A percentile compares a stretch with the other conserved stretches of the same genome.
Evolutionary conservation across 2,797 vertebrate genomes (phyloP).

Genomic region (Phaenicophaeus curvirostris): DNA sequence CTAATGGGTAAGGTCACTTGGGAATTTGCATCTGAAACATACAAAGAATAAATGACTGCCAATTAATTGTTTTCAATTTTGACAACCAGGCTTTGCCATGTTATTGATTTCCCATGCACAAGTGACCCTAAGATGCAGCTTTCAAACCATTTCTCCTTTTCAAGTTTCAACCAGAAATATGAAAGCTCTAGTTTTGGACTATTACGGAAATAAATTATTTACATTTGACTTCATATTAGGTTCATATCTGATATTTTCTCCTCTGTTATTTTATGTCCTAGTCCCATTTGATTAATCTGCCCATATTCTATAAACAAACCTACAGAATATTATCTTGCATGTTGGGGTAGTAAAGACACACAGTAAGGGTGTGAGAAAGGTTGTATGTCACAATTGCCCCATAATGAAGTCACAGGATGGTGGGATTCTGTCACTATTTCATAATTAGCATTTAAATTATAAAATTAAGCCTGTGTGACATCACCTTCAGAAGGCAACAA

Average conservation of each 20-base stretch:
- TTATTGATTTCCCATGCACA: not conserved
- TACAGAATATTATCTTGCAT: not conserved
- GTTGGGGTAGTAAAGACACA: not conserved
- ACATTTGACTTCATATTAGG: not conserved
- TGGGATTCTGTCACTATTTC: not conserved
- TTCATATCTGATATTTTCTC: not conserved
- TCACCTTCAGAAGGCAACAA: not conserved
- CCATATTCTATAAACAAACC: not conserved
- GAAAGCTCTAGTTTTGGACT: not conserved
- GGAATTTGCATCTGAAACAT: not conserved
- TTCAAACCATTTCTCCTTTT: not conserved
- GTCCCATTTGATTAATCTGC: not conserved
- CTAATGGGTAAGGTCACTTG: not conserved
- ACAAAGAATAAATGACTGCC: not conserved
- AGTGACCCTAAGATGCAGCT: not conserved
- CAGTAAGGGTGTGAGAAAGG: not conserved
- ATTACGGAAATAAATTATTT: not conserved
- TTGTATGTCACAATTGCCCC: not conserved
- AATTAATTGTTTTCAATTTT: not conserved
- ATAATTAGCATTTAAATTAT: not conserved
- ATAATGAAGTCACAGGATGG: not conserved
- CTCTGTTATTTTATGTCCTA: not conserved
- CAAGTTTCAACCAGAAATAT: not conserved
- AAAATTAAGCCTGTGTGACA: not conserved
- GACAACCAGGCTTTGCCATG: not conserved